Percentiles rank a stretch among this genome's conserved stretches.
Conservation (phyloP, 2,888 invertebrate genomes). For the Leptothorax acervorum region DNA sequence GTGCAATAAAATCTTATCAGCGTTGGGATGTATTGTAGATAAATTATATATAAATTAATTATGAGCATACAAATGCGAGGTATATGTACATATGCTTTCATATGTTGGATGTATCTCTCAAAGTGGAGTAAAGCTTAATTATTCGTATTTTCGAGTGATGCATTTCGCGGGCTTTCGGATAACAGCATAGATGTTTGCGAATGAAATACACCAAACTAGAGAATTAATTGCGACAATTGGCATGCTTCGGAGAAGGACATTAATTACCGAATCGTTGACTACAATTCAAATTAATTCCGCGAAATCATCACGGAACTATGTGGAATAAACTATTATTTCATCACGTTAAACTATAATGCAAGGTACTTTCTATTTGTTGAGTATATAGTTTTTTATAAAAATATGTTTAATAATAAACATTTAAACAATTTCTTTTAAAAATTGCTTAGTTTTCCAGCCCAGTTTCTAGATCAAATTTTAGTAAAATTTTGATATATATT, state of each 20-base stretch:
- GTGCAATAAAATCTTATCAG: neutral
- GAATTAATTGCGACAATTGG: constrained; percentile 45
- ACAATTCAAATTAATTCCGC: constrained; percentile 5
- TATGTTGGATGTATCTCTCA: neutral
- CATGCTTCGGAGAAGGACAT: constrained; percentile 2
- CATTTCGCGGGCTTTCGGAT: neutral
- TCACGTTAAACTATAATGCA: neutral
- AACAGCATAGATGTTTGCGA: constrained; percentile 18
- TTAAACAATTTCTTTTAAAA: neutral
- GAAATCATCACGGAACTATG: neutral
- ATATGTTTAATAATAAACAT: neutral
- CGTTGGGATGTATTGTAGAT: neutral
- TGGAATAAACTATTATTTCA: constrained; percentile 4
- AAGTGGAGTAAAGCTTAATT: constrained; percentile 36
- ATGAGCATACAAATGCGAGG: neutral
- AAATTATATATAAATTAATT: neutral
- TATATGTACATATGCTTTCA: neutral
- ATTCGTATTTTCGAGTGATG: constrained; percentile 20
- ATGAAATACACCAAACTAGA: constrained; percentile 28
- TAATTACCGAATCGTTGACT: constrained; percentile 9
- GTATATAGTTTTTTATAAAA: neutral
- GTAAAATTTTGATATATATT: neutral
- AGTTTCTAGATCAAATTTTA: neutral
- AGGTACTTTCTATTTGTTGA: neutral
- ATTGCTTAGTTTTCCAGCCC: neutral